Conservation (phyloP, 2,888 invertebrate species). For the Helobdella robusta region DNA sequence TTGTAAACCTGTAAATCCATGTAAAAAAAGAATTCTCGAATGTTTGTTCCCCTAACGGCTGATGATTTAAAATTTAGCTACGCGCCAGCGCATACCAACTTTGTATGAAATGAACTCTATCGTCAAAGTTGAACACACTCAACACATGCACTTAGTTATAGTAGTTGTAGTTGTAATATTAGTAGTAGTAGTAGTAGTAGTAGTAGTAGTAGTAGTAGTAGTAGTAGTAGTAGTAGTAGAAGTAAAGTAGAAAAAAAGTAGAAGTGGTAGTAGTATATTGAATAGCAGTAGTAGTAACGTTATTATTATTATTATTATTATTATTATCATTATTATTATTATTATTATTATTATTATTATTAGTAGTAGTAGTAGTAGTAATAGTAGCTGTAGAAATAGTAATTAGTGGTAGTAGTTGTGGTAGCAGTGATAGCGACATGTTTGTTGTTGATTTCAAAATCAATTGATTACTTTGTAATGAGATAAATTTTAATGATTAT, state of each 20-base stretch:
- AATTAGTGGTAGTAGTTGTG: conserved; percentile 19
- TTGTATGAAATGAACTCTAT: too few relatives aligned
- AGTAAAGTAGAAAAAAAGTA: conserved; percentile 20
- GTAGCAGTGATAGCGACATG: conserved; percentile 24
- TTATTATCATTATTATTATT: conserved; percentile 21
- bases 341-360: conserved; percentile 27
- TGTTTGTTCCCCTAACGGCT: too few relatives aligned
- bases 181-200: conserved; percentile 27
- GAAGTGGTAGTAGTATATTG: conserved; percentile 16
- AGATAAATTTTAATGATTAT: too few relatives aligned
- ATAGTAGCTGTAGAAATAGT: conserved; percentile 17
- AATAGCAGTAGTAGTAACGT: conserved; percentile 15
- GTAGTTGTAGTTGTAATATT: conserved; percentile 24
- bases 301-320: conserved; percentile 23
- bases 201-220: conserved; percentile 27
- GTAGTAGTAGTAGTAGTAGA: conserved; percentile 18
- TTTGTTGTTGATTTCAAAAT: too few relatives aligned
- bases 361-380: conserved; percentile 25
- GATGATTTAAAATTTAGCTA: too few relatives aligned
- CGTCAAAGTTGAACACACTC: too few relatives aligned
- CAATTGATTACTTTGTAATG: too few relatives aligned
- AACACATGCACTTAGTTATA: conserved; percentile 11
- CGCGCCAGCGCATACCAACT: too few relatives aligned
- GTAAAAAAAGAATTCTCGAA: too few relatives aligned
- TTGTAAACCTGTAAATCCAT: too few relatives aligned